Evolutionary conservation across 2,113 vertebrate genomes (phyloP).

Genomic region (Trichomycterus rosablanca): DNA sequence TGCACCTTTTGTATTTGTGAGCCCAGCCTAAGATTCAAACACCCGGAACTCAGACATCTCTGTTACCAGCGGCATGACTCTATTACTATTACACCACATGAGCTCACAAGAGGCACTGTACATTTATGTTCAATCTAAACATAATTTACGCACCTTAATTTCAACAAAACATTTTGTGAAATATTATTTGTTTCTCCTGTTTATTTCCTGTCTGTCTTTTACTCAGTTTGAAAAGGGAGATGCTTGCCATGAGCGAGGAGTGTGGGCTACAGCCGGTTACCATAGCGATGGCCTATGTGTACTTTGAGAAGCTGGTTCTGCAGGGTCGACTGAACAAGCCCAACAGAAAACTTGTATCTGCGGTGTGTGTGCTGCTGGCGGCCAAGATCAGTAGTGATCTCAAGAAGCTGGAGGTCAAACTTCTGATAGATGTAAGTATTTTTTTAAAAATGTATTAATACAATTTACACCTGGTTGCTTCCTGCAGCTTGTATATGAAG

Average conservation of each 20-base stretch:
- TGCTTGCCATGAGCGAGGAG: constrained; percentile 86
- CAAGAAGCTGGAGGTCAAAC: constrained; percentile 86
- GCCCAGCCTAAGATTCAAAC: too few species aligned
- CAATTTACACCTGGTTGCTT: too few species aligned
- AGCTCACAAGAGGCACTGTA: too few species aligned
- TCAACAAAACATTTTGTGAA: too few species aligned
- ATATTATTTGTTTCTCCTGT: too few species aligned
- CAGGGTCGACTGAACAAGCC: constrained; percentile 95
- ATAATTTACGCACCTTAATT: too few species aligned
- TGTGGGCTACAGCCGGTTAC: constrained; percentile 88
- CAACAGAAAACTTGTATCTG: constrained; percentile 94
- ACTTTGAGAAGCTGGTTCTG: constrained; percentile 97
- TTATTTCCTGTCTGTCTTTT: not conserved
- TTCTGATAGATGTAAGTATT: constrained; percentile 91
- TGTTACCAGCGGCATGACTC: too few species aligned
- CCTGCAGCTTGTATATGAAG: too few species aligned
- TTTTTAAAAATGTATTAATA: not conserved
- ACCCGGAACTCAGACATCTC: too few species aligned
- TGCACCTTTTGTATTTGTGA: too few species aligned
- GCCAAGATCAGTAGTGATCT: constrained; percentile 98
- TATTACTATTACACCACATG: too few species aligned
- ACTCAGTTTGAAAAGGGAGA: constrained; percentile 88
- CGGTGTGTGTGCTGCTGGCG: constrained; percentile 88
- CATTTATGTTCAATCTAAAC: too few species aligned
- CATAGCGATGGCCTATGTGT: constrained; percentile 94